phyloP scores from a whole-genome alignment of 2,113 vertebrate genomes.

The Picathartes gymnocephalus region DNA sequence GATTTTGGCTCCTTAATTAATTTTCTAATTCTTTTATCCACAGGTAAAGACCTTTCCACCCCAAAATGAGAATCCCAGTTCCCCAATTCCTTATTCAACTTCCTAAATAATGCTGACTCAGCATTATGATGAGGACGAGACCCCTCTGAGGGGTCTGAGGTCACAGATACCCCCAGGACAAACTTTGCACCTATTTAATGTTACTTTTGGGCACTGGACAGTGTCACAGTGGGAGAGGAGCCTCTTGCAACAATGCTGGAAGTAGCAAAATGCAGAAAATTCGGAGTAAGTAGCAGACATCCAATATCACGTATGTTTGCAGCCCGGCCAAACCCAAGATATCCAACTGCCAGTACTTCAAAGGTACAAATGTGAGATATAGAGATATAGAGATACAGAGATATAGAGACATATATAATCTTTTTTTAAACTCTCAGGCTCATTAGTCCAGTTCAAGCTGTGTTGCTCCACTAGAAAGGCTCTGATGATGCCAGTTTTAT shows the following conservation, averaged over 20 bases:
- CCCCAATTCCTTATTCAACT: not conserved
- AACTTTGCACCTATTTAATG: not conserved
- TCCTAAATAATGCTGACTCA: not conserved
- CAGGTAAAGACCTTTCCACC: not conserved
- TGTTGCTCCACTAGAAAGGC: slow-evolving; percentile 6
- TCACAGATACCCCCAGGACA: not conserved
- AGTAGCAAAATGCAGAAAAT: not conserved
- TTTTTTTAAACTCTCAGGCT: not conserved
- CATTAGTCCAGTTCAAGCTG: slow-evolving; percentile 60
- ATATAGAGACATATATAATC: not conserved
- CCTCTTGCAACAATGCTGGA: not conserved
- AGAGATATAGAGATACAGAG: not conserved
- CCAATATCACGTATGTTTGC: not conserved
- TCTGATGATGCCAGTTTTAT: slow-evolving; percentile 28
- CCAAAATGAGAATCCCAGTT: not conserved
- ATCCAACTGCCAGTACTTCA: not conserved
- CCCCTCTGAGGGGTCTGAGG: not conserved
- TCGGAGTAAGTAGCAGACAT: not conserved
- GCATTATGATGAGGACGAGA: rapidly evolving
- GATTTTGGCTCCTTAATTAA: rapidly evolving
- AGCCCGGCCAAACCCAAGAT: not conserved
- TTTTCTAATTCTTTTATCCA: not conserved
- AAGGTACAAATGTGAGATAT: not conserved
- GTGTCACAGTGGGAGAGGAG: not conserved
- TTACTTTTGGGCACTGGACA: not conserved